A percentile compares a stretch with the other conserved stretches of the same genome.
Conservation (phyloP, 2,888 invertebrate species). For the Brachylomia viminalis region DNA sequence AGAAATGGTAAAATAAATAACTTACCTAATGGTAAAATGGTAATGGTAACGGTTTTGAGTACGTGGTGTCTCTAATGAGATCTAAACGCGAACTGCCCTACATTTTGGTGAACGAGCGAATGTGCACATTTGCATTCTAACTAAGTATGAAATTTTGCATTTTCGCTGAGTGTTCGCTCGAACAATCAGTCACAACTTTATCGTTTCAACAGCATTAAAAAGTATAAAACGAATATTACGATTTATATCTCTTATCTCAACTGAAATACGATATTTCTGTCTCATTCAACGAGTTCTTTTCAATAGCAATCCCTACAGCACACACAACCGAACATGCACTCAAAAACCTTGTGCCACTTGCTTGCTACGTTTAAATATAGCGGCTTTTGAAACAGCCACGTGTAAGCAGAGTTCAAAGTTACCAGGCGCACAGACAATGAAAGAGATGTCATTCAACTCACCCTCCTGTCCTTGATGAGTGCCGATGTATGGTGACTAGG, state of each 20-base stretch:
- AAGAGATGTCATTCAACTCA: conserved; percentile 78
- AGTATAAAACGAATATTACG: not conserved
- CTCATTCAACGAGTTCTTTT: conserved; percentile 7
- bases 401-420: conserved; percentile 75
- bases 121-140: no score
- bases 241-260: not conserved
- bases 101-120: no score
- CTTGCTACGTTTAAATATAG: conserved; percentile 56
- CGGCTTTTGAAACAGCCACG: conserved; percentile 71
- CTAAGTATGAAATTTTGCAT: no score
- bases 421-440: conserved; percentile 76
- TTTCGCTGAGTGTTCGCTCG: no score
- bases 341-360: conserved; percentile 58
- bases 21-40: no score
- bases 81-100: no score
- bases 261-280: not conserved
- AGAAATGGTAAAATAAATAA: no score
- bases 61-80: no score
- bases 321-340: conserved; percentile 23
- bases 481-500: conserved; percentile 88
- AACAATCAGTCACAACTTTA: not conserved
- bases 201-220: not conserved
- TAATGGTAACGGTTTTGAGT: no score
- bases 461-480: conserved; percentile 90
- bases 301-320: not conserved